Conservation (phyloP, 2,888 invertebrate genomes). For the Tridacna gigas region DNA sequence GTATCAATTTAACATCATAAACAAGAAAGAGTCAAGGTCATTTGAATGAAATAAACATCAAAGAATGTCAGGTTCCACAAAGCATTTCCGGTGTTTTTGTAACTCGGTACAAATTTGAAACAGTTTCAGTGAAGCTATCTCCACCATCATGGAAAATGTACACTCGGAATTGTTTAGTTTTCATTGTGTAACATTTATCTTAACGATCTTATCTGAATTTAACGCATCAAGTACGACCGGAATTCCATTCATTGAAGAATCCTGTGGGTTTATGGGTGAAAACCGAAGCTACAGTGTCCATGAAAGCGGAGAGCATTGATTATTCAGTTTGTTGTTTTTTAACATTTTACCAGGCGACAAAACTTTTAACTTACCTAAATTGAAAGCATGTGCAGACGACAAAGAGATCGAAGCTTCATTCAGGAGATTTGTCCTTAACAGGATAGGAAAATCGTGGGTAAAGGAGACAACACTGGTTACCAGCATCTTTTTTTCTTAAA, state of each 20-base stretch:
- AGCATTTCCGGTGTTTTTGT: conserved; percentile 17
- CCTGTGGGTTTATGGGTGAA: neutral
- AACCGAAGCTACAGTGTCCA: neutral
- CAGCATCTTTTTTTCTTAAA: neutral
- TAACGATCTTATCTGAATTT: conserved; percentile 7
- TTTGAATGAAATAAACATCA: neutral
- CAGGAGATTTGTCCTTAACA: too few species aligned
- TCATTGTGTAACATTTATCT: conserved; percentile 25
- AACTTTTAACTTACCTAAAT: too few species aligned
- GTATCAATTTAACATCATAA: too few species aligned
- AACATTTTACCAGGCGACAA: too few species aligned
- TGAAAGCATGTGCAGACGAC: too few species aligned
- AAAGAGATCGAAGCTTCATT: too few species aligned
- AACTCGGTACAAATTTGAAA: neutral
- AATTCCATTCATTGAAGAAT: conserved; percentile 12
- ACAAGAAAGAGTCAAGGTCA: neutral
- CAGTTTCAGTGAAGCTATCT: conserved; percentile 18
- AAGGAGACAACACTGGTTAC: neutral
- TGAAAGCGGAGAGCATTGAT: neutral
- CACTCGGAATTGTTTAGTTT: neutral
- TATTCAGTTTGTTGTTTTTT: too few species aligned
- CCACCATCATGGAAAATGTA: conserved; percentile 7
- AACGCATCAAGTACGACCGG: conserved; percentile 1
- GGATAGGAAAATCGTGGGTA: too few species aligned
- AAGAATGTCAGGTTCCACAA: neutral